These are phyloP conservation scores for Paramuricea clavata DNA, from an alignment of 92 coral and sea anemone genomes.

Conservation along the genomic window DNA sequence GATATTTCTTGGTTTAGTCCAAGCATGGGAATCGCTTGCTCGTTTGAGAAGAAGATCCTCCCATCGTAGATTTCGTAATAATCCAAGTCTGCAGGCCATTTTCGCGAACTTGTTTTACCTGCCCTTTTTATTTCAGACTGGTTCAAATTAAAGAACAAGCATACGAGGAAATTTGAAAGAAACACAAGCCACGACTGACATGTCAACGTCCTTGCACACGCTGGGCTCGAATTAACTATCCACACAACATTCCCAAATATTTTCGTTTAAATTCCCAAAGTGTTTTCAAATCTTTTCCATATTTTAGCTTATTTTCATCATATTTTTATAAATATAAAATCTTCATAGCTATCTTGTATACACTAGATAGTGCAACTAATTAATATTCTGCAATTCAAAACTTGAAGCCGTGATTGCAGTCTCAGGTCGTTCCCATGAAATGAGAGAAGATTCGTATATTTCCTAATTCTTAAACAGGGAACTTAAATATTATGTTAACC, in stretches of 20 bases:
- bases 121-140: neutral
- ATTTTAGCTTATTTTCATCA: neutral
- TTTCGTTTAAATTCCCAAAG: too few species aligned
- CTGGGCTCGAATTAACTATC: neutral
- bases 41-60: neutral
- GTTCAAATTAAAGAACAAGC: conserved; percentile 7
- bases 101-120: neutral
- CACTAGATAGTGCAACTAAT: too few species aligned
- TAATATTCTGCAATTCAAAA: too few species aligned
- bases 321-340: neutral
- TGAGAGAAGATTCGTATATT: too few species aligned
- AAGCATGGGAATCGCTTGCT: conserved; percentile 1
- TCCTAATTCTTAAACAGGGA: too few species aligned
- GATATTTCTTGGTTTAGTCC: conserved; percentile 19
- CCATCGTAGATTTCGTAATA: neutral
- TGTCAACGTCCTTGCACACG: neutral
- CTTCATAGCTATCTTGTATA: too few species aligned
- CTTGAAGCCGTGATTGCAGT: too few species aligned
- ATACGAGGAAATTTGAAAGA: too few species aligned
- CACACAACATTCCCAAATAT: too few species aligned
- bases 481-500: too few species aligned
- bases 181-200: neutral
- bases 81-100: conserved; percentile 8
- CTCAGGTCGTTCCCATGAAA: too few species aligned
- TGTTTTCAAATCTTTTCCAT: too few species aligned